phyloP scores from a whole-genome alignment of 1,140 invertebrate genomes.

The Orussus abietinus region DNA sequence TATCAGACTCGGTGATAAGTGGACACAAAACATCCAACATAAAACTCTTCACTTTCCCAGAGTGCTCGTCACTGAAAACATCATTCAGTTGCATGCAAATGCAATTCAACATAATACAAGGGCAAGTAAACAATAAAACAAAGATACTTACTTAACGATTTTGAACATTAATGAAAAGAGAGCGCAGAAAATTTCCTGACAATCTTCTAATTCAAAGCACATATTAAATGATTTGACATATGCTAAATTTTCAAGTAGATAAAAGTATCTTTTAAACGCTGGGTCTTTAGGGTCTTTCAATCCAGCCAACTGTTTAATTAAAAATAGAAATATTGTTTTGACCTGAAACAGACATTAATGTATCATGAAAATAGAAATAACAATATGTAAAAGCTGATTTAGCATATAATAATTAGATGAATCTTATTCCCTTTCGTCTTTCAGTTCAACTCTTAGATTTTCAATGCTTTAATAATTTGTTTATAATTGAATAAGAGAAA shows the following conservation, averaged over 20 bases:
- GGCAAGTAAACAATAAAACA: not conserved
- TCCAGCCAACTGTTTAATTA: conserved; percentile 91
- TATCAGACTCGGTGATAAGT: conserved; percentile 91
- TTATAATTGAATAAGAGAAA: too few species aligned
- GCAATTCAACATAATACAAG: conserved; percentile 1
- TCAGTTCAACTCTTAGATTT: conserved; percentile 1
- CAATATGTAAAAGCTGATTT: not conserved
- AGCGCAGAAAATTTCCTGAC: conserved; percentile 92
- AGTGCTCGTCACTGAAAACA: conserved; percentile 85
- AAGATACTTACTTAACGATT: conserved; percentile 82
- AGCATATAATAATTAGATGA: not conserved
- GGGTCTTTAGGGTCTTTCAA: conserved; percentile 95
- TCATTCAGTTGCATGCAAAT: conserved; percentile 11
- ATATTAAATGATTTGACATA: conserved; percentile 99
- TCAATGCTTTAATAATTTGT: too few species aligned
- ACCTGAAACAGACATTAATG: conserved; percentile 36
- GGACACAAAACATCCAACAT: conserved; percentile 94
- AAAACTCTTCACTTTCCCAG: conserved; percentile 91
- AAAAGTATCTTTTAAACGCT: conserved; percentile 97
- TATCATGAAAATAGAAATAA: conserved; percentile 9
- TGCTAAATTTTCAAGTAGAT: conserved; percentile 90
- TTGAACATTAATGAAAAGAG: conserved; percentile 95
- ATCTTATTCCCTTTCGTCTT: not conserved
- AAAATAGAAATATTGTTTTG: conserved; percentile 90
- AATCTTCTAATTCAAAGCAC: conserved; percentile 97